phyloP scores from a whole-genome alignment of 2,113 vertebrate genomes.

The Uropsilus gracilis region DNA sequence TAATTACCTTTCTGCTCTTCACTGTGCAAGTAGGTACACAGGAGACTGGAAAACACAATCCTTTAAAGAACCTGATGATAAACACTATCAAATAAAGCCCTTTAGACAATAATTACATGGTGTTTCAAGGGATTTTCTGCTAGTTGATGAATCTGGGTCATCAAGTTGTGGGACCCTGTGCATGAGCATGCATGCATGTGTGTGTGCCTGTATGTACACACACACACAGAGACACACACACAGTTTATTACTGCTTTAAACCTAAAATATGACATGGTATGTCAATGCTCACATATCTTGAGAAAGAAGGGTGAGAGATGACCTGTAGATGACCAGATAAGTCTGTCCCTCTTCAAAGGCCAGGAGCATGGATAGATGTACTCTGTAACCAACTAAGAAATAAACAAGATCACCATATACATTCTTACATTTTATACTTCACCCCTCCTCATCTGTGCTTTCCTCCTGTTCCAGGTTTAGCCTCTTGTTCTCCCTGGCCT shows the following conservation, averaged over 20 bases:
- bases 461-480: background rate
- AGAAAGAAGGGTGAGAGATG: background rate
- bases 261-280: background rate
- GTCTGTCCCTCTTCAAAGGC: background rate
- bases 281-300: background rate
- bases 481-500: background rate
- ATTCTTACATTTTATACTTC: background rate
- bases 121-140: background rate
- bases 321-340: rapidly evolving
- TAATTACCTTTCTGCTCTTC: conserved; percentile 24
- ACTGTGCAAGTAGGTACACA: background rate
- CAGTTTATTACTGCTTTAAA: background rate
- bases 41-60: background rate
- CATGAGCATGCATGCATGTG: no score
- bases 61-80: background rate
- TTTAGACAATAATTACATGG: background rate
- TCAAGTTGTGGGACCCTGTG: background rate
- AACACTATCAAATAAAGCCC: conserved; percentile 36
- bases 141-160: background rate
- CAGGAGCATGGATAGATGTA: background rate
- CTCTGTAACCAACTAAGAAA: background rate
- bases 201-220: no score
- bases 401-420: background rate
- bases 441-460: background rate
- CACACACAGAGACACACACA: background rate